Evolutionary conservation across 2,113 vertebrate species (phyloP), one percentile per base, ranked within the genome.

Genomic region (Astatoreochromis straeleni): DNA sequence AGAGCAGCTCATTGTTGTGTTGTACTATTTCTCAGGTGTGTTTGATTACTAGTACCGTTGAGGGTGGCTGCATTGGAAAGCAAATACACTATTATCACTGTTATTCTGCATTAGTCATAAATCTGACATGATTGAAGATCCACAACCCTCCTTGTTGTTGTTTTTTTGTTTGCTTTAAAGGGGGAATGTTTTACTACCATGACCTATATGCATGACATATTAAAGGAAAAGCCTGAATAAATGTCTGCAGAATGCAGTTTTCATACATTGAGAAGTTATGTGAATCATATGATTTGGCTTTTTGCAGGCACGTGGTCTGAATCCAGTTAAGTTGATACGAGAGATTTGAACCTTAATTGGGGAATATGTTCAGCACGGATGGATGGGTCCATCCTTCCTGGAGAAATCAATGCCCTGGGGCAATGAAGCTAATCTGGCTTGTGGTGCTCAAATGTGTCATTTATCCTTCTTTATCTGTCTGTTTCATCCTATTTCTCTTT

Each of bases 241-340:
- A n/a, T n/a, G 57, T 53, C 51, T 75, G 57, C 13, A 79, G 9
- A 80, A 63, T 70, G 47, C 84, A 57, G 53, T 6, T 78, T 85
- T 83, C n/a, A 57, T 47, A 7, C 57, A 40, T 45, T 35, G 10
- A 38, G 78, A 81, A 31, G 21, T 63, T 13, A 89, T 91, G 60
- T 88, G 87, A 84, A 82, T 94, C 90, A 87, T 83, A 85, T 93
- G 93, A 90, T 82, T 5, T 21, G 40, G 47, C 24, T 19, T 75
- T 85, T 85, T 19, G n/a, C 42, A 42, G 68, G 35, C 88, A 73
- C 26, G 11, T 42, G 70, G 79, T 80, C 81, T 80, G 35, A 84
- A 21, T 16, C 26, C 51, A 38, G 12, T 35, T 84, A 40, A 87
- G 40, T 35, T 57, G 68, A 53, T 45, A 12, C 33, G 24, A 7